Base-by-base conservation (phyloP, 30 jellyfish, hydroid and myxozoan species). In the Pseudorhiza aurosa region DNA sequence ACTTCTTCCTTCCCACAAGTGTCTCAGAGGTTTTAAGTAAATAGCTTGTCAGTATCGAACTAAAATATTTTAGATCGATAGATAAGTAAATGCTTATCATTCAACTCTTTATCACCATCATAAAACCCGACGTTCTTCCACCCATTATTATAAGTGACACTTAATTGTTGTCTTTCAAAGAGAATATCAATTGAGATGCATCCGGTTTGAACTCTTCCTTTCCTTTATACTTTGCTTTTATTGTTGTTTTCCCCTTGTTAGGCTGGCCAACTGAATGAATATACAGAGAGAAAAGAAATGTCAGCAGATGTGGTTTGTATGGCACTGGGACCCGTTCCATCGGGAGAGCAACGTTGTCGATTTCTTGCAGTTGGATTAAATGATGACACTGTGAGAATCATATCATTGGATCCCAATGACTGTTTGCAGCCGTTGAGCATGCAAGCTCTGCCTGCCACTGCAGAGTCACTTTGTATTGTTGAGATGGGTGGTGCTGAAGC, bases 261-360 rank as follows among this genome's bases (percentile, higher is more conserved):
- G 93, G 86, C 98, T 25, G 99, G 99, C 8, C 99, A 95, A 45
- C 56, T 95, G 80, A 95, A 88, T 71, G 99, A 95, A 58, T 95
- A 87, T 76, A 88, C 99, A 17, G 99, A 95, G 58, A 93, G 99
- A 15, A 88, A 89, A 59, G 99, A 95, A 45, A 95, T 95, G 97
- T 85, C 97, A 6, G 96, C 99, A 24, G 99, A 88, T 49, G 98
- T 95, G 43, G 97, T 88, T 12, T 95, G 97, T 62, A 95, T 95
- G 99, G 97, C 97, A 50, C 94, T 95, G 27, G 99, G 99, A 2
- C 99, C 99, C 42, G 97, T 95, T 22, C 99, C 97, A 14, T 72
- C 96, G 19, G 97, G 97, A 1, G 97, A 95, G 44, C 97, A 88
- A 70, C 58, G 99, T 28, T 95, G 98, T 4, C 63, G 99, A 40